A percentile compares a stretch with the other conserved stretches of the same genome.
These are phyloP conservation scores for Balaeniceps rex DNA, from an alignment of 2,113 vertebrate genomes.

Conservation along the genomic window DNA sequence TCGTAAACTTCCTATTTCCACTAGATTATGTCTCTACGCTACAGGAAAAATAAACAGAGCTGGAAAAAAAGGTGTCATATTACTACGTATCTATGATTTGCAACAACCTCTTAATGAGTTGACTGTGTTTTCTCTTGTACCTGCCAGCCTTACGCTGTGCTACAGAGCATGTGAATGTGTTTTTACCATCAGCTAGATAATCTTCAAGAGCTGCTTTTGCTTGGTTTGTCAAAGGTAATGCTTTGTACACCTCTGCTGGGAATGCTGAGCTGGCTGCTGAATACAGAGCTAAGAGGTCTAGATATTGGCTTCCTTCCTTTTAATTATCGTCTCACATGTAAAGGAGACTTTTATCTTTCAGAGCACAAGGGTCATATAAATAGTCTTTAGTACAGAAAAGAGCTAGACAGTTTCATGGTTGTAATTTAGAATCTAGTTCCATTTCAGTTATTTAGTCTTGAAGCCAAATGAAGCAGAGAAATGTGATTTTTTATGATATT, in stretches of 20 bases:
- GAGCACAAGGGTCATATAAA: conserved; percentile 35
- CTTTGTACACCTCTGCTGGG: background rate
- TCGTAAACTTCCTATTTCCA: background rate
- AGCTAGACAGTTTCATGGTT: conserved; percentile 22
- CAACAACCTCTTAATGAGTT: background rate
- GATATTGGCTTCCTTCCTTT: conserved; percentile 26
- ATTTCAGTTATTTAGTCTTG: conserved; percentile 36
- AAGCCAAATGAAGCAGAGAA: conserved; percentile 35
- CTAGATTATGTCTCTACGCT: background rate
- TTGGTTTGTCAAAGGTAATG: background rate
- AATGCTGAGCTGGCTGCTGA: conserved; percentile 40
- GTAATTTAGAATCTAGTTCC: conserved; percentile 38
- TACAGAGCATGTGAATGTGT: background rate
- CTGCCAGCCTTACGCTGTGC: background rate
- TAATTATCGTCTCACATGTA: conserved; percentile 36
- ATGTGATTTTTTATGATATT: conserved; percentile 7
- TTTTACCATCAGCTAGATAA: background rate
- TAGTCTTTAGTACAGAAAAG: conserved; percentile 31
- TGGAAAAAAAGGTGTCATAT: background rate
- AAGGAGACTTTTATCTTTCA: conserved; percentile 33
- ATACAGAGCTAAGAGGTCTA: background rate
- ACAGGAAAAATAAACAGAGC: background rate
- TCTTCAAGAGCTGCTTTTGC: background rate
- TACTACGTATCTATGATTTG: background rate
- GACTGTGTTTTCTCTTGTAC: background rate